Evolutionary conservation across 2,888 invertebrate genomes (phyloP), one percentile per base, ranked within the genome.

Genomic region (Dysmachus trigonus): DNA sequence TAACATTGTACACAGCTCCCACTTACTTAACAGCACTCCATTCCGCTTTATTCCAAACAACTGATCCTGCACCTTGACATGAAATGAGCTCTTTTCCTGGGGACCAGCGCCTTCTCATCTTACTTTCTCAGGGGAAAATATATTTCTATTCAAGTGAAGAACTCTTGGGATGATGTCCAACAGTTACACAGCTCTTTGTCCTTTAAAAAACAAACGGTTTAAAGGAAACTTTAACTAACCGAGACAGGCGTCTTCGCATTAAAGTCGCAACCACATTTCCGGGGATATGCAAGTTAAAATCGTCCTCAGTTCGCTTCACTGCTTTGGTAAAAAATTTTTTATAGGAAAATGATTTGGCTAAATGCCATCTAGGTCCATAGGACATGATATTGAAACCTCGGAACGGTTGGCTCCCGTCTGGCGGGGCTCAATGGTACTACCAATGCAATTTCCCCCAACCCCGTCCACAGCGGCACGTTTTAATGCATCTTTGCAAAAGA

Each of bases 321-420:
- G 15, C 30, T 33, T 35, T 33, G 33, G 35, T 33, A 31, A 73
- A 31, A 73, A 33, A 35, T 73, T 73, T 73, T 33, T n/a, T 15
- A 73, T 73, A 18, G 33, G 5, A 62, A 73, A 35, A 73, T 73
- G 33, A 73, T 73, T 73, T 73, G 73, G 73, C 73, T 31, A 73
- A 31, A 33, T 35, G 73, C 73, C 73, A 73, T 73, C 73, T 33
- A 73, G 35, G 73, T 73, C 73, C 73, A 73, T 35, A 35, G 73
- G 33, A 73, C 73, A 73, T 73, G 73, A 73, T 73, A 73, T 73
- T 73, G 73, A 73, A 73, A 73, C 18, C 35, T 73, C 73, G 33
- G n/a, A 7, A 73, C 31, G 33, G 31, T 22, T 15, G 73, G 73
- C 73, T 73, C 73, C 73, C 31, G 31, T 73, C 73, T 73, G 73